phyloP scores from a whole-genome alignment of 2,888 invertebrate species.

The Nipponacmea schrenckii region DNA sequence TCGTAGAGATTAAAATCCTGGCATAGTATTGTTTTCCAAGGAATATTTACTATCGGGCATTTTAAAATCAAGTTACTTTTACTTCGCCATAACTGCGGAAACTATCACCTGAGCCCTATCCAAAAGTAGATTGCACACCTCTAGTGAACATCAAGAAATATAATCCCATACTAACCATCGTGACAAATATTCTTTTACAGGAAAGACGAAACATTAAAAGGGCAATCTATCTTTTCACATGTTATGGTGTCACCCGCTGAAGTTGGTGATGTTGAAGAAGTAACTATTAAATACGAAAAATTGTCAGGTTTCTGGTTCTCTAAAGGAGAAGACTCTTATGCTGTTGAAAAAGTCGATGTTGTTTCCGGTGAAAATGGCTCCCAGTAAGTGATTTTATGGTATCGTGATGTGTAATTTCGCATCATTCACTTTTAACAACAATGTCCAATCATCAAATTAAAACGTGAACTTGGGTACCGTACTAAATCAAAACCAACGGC shows the following conservation, averaged over 20 bases:
- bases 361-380: constrained; percentile 18
- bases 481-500: too few species aligned
- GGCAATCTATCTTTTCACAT: not conserved
- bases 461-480: too few species aligned
- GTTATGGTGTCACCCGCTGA: constrained; percentile 25
- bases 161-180: too few species aligned
- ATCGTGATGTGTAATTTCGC: not conserved
- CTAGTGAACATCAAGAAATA: too few species aligned
- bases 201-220: constrained; percentile 14
- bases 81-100: too few species aligned
- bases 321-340: constrained; percentile 19
- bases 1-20: too few species aligned
- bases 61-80: too few species aligned
- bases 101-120: not conserved
- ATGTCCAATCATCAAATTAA: too few species aligned
- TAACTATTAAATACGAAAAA: constrained; percentile 29
- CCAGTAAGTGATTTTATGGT: not conserved
- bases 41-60: too few species aligned
- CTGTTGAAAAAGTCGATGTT: constrained; percentile 22
- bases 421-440: too few species aligned
- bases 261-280: constrained; percentile 25
- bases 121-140: too few species aligned
- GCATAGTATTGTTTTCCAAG: too few species aligned
- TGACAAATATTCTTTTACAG: not conserved
- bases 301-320: constrained; percentile 21